Percentiles rank a stretch among this genome's conserved stretches.
Conservation (phyloP, 2,113 vertebrate species). For the Takifugu flavidus region DNA sequence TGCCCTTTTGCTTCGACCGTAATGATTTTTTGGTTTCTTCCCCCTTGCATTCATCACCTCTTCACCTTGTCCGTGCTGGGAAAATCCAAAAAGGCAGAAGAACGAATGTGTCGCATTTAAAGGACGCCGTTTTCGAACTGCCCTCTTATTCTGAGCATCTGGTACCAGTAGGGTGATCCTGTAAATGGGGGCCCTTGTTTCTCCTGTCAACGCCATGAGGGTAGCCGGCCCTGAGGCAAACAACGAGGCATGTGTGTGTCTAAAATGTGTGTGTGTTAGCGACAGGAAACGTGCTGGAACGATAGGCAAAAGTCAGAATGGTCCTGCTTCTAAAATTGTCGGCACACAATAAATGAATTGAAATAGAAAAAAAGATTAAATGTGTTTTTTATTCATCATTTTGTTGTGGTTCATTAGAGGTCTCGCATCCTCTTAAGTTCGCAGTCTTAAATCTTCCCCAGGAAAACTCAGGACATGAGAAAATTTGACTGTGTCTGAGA, state of each 20-base stretch:
- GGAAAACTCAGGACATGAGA: too few relatives aligned
- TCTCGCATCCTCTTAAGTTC: too few relatives aligned
- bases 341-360: too few relatives aligned
- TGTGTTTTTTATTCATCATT: too few relatives aligned
- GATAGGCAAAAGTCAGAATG: constrained; percentile 23
- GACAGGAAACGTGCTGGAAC: constrained; percentile 10
- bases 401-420: too few relatives aligned
- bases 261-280: constrained; percentile 7
- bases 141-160: constrained; percentile 70
- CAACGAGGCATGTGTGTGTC: constrained; percentile 56
- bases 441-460: too few relatives aligned
- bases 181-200: constrained; percentile 70
- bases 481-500: too few relatives aligned
- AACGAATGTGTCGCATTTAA: constrained; percentile 40
- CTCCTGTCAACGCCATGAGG: constrained; percentile 49
- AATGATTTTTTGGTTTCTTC: background rate
- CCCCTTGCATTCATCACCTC: constrained; percentile 11
- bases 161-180: constrained; percentile 39
- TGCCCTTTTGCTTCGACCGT: background rate
- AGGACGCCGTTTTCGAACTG: constrained; percentile 52
- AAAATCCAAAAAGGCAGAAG: constrained; percentile 48
- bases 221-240: constrained; percentile 45
- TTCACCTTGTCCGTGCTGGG: constrained; percentile 18
- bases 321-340: too few relatives aligned
- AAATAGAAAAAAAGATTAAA: too few relatives aligned